These are phyloP conservation scores for Carabus problematicus DNA, from an alignment of 2,888 invertebrate species.

Conservation along the genomic window DNA sequence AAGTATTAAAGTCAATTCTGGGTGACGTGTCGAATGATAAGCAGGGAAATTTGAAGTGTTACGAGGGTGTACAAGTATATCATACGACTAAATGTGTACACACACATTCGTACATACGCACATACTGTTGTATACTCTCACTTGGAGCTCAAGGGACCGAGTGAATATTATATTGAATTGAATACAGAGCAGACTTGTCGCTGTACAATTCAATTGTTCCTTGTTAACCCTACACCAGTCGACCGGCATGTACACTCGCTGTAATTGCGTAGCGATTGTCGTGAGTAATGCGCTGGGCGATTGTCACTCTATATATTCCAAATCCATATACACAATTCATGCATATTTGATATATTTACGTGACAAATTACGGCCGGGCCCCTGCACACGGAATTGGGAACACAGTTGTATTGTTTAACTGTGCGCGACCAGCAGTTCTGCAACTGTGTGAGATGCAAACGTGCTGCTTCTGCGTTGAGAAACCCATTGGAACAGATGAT, in stretches of 20 bases:
- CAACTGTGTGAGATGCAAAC: not conserved
- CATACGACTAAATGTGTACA: conserved; percentile 33
- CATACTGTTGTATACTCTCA: conserved; percentile 2
- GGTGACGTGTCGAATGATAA: too few relatives aligned
- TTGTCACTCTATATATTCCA: conserved; percentile 53
- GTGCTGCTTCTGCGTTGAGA: too few relatives aligned
- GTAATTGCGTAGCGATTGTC: not conserved
- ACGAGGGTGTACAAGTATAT: not conserved
- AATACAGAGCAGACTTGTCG: conserved; percentile 55
- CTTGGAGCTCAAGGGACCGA: conserved; percentile 27
- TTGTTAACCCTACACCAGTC: conserved; percentile 59
- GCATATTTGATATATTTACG: conserved; percentile 61
- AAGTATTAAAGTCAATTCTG: too few relatives aligned
- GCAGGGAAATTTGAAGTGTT: too few relatives aligned
- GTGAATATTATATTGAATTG: conserved; percentile 57
- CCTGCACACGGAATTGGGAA: conserved; percentile 52
- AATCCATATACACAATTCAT: conserved; percentile 57
- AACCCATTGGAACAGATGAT: too few relatives aligned
- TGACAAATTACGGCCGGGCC: conserved; percentile 56
- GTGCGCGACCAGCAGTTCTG: conserved; percentile 10
- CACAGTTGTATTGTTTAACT: conserved; percentile 53
- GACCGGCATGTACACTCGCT: conserved; percentile 46
- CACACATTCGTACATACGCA: conserved; percentile 27
- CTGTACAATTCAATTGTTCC: conserved; percentile 59
- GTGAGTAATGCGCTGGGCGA: conserved; percentile 47